Conservation (phyloP, 1,140 invertebrate species). For the Drosophila teissieri region DNA sequence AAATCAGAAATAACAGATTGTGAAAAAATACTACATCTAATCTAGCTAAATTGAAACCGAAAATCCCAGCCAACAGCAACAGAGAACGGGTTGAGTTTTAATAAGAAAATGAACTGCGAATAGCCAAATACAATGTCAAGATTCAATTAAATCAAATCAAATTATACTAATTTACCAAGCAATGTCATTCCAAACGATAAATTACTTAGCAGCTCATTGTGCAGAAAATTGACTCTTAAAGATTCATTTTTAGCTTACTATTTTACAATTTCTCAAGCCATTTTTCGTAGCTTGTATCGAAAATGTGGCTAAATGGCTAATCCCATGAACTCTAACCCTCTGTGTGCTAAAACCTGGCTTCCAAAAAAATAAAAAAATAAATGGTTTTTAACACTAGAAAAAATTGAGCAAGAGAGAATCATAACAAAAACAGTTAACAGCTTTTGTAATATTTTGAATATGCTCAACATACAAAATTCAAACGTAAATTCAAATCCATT, state of each 20-base stretch:
- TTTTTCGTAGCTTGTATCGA: background rate
- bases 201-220: background rate
- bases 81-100: constrained; percentile 2
- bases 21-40: no score
- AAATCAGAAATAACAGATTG: background rate
- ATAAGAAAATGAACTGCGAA: background rate
- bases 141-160: no score
- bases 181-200: background rate
- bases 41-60: no score
- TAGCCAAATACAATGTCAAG: background rate
- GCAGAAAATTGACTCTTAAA: no score
- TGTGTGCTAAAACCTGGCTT: background rate
- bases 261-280: background rate
- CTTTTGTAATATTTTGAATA: constrained; percentile 21
- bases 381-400: background rate
- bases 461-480: constrained; percentile 1
- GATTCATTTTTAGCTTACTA: background rate
- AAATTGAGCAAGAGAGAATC: background rate
- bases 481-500: background rate
- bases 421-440: constrained; percentile 18
- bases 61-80: background rate
- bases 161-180: background rate
- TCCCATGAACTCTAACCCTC: background rate
- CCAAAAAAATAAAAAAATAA: background rate
- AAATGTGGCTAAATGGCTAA: background rate